Base-by-base conservation (phyloP, 1,140 invertebrate genomes). In the Diploscapter pachys region DNA sequence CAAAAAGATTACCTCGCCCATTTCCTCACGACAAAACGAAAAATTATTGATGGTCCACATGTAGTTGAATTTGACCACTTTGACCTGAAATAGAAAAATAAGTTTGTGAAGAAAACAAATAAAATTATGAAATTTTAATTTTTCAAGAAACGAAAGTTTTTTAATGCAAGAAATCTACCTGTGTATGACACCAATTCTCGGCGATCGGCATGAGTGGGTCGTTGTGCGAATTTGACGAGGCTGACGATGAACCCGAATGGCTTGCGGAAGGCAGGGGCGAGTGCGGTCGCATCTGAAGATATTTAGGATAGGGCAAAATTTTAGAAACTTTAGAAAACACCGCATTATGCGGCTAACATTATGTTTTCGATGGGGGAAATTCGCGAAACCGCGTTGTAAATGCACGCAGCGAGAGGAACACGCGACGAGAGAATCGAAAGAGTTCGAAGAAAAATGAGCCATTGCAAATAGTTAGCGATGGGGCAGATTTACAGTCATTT, bases 11-110 rank as follows among this genome's bases (percentile, higher is more conserved):
- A 75, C 73, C 61, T 78, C 77, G 31, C 77, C 77, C 77, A 78
- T 78, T 72, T 78, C 77, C 63, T 78, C 77, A 3, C 94, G 92
- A 88, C 94, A 96, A 89, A 98, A 99, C 89, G 94, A 97, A 89
- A 99, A 99, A 90, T 98, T 98, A 88, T 98, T 98, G 89, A 99
- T 98, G 85, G 96, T 98, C 96, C 96, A 99, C 93, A 98, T 98
- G 88, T 98, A 99, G 88, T 93, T 96, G 90, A 99, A 98, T 89
- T 98, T 98, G 75, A 98, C 94, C 87, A 99, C 95, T 91, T 98
- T 98, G 82, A 98, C 95, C 94, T 98, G 91, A 53, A 79, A 81
- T 64, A 70, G n/a, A 4, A 48, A 8, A 54, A 9, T 61, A 8
- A 5, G 4, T 48, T 64, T 6, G 13, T 13, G 63, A 64, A 63